Base-by-base conservation (phyloP, 2,797 vertebrate species). In the Megaceryle alcyon region DNA sequence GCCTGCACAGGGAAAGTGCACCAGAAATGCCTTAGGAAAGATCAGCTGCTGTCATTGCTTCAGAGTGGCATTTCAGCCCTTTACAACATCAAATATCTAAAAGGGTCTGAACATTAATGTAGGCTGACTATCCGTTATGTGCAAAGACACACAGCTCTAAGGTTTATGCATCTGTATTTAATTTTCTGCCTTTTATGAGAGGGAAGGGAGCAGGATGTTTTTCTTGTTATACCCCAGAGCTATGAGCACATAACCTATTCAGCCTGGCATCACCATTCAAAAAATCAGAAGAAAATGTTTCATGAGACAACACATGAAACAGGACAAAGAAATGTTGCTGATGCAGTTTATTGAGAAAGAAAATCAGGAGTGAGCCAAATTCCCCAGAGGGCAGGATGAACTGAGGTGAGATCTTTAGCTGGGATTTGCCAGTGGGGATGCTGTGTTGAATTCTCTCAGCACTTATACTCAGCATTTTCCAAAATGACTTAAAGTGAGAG, bases 281-380 rank as follows among this genome's bases (percentile, higher is more conserved):
- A 71, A 91, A 72, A 64, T n/a, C 89, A 72, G 65, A 88, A 70
- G 73, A 60, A 88, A 94, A 80, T 14, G 70, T 86, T 94, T 88
- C 60, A 68, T 70, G 85, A 94, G 59, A 56, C 66, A 75, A 69
- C 64, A 76, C 66, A 76, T 70, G 75, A 90, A 92, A 92, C 66
- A 79, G 68, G 73, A 60, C 87, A 77, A 66, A 77, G 64, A 83
- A 88, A 60, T 86, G 70, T 96, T 97, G 96, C 94, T 94, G 91
- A 94, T 88, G 89, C 88, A 60, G 92, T 96, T 97, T 96, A 96
- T 96, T 96, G 92, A 90, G 91, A 66, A 94, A 77, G 91, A 92
- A 96, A 94, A 90, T 70, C 54, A 26, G 63, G 69, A 91, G 51
- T 51, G 88, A 96, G 66, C 73, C 28, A 83, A 85, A 65, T 43